These are phyloP conservation scores for Manis crassicaudata DNA, from an alignment of 2,797 vertebrate species.

Conservation along the genomic window DNA sequence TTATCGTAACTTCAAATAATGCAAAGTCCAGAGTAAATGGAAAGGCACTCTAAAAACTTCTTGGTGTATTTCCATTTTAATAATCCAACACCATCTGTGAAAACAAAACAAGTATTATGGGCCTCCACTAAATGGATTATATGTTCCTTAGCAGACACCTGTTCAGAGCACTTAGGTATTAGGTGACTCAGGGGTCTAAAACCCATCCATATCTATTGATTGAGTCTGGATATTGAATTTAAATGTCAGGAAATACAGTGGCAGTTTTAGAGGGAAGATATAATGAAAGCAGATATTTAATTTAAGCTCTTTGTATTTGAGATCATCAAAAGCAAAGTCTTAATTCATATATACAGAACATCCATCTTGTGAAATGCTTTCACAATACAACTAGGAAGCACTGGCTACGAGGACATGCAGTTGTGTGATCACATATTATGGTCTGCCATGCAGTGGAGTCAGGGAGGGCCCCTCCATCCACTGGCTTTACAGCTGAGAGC, in stretches of 20 bases:
- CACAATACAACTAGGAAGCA: neutral
- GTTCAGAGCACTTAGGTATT: constrained; percentile 68
- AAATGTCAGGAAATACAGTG: constrained; percentile 41
- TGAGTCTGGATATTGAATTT: constrained; percentile 42
- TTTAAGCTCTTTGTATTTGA: constrained; percentile 22
- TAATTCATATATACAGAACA: neutral
- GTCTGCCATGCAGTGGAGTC: neutral
- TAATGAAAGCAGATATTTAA: neutral
- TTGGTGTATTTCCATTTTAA: constrained; percentile 65
- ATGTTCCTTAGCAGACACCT: constrained; percentile 69
- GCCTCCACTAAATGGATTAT: constrained; percentile 64
- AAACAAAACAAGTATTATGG: constrained; percentile 60
- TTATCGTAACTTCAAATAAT: constrained; percentile 50
- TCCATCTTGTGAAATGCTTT: neutral
- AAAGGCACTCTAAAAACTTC: constrained; percentile 56
- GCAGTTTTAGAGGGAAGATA: neutral
- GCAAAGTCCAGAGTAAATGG: neutral
- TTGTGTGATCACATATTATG: neutral
- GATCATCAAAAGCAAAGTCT: neutral
- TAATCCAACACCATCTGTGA: constrained; percentile 70
- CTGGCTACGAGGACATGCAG: neutral
- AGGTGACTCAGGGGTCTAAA: constrained; percentile 34
- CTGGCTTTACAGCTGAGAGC: neutral
- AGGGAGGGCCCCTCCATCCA: neutral
- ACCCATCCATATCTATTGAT: constrained; percentile 41